These are phyloP conservation scores for Pammene aurita DNA, from an alignment of 2,888 invertebrate genomes.

Conservation along the genomic window DNA sequence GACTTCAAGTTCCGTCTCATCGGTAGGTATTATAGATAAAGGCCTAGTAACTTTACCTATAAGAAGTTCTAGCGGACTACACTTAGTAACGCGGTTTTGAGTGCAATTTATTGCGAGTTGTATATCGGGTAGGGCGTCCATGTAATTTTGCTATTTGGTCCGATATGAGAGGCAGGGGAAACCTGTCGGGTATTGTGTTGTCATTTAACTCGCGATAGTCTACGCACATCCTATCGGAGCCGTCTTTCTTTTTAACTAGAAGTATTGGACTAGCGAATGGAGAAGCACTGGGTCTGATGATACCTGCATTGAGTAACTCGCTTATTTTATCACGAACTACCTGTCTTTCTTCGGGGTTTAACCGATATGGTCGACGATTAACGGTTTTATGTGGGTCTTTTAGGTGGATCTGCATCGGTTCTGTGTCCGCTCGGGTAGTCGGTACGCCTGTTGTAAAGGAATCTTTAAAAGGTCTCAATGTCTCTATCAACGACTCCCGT, in stretches of 20 bases:
- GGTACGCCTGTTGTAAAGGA: constrained; percentile 2
- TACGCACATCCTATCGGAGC: constrained; percentile 43
- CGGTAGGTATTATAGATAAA: not conserved
- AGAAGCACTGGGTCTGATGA: constrained; percentile 12
- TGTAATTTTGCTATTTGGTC: constrained; percentile 28
- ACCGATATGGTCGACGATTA: constrained; percentile 12
- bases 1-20: not conserved
- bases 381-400: constrained; percentile 22
- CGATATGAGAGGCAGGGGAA: constrained; percentile 24
- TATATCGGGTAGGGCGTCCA: constrained; percentile 22
- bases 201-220: constrained; percentile 8
- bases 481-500: not conserved
- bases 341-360: constrained; percentile 16
- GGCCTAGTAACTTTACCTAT: constrained; percentile 17
- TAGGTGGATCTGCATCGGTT: constrained; percentile 5
- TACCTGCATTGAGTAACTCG: constrained; percentile 2
- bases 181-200: constrained; percentile 33
- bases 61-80: constrained; percentile 13
- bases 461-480: not conserved
- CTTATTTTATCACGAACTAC: constrained; percentile 2
- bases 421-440: not conserved
- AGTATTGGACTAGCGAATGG: constrained; percentile 13
- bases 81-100: constrained; percentile 6
- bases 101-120: constrained; percentile 19
- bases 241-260: constrained; percentile 44